Conservation (phyloP, 2,888 invertebrate genomes). For the Chymomyza caudatula region DNA sequence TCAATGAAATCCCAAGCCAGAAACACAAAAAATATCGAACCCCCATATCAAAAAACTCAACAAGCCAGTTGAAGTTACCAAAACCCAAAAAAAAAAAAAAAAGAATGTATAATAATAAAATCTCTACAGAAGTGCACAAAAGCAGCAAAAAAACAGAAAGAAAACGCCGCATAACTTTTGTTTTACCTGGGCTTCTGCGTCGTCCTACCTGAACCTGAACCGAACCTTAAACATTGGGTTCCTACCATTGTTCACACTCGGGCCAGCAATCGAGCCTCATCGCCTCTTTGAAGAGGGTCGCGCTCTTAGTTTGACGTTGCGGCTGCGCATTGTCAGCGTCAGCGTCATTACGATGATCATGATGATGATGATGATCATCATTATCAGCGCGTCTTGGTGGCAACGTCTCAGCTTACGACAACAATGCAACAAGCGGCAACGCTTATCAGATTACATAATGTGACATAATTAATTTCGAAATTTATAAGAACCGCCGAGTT, state of each 20-base stretch:
- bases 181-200: neutral
- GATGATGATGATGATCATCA: neutral
- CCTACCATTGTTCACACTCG: slow-evolving; percentile 32
- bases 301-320: slow-evolving; percentile 42
- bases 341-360: neutral
- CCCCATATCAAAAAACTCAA: neutral
- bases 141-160: neutral
- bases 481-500: slow-evolving; percentile 31
- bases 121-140: neutral
- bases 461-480: slow-evolving; percentile 77
- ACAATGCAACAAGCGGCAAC: slow-evolving; percentile 20
- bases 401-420: slow-evolving; percentile 31
- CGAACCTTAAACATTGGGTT: too few species aligned
- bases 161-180: slow-evolving; percentile 8
- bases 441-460: slow-evolving; percentile 77
- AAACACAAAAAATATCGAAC: neutral
- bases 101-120: neutral
- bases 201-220: slow-evolving; percentile 7
- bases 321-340: slow-evolving; percentile 50
- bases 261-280: slow-evolving; percentile 6
- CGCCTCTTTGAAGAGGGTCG: slow-evolving; percentile 57
- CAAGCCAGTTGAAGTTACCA: neutral
- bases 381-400: neutral
- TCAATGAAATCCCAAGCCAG: slow-evolving; percentile 43
- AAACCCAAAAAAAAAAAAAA: neutral